Conservation (phyloP, 2,888 invertebrate species). For the Drosophila aldrichi region DNA sequence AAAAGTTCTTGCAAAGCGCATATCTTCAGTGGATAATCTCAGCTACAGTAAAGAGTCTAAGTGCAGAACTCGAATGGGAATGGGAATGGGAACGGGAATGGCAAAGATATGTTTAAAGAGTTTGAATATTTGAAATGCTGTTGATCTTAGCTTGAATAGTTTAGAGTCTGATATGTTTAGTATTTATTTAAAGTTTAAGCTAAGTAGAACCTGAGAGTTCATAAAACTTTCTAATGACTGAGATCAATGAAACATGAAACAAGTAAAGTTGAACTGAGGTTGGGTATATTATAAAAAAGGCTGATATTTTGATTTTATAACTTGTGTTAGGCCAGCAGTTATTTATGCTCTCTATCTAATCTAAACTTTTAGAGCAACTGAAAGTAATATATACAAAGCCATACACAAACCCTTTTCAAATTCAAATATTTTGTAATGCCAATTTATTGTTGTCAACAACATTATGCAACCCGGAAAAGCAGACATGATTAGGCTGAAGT, state of each 20-base stretch:
- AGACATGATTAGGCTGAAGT: not conserved
- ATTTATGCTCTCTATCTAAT: too few relatives aligned
- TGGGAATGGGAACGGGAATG: fast-evolving
- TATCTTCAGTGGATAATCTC: conserved; percentile 31
- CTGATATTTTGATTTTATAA: not conserved
- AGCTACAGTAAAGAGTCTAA: conserved; percentile 2
- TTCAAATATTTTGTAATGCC: too few relatives aligned
- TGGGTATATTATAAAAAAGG: not conserved
- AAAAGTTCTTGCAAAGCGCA: conserved; percentile 7
- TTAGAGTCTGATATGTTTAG: too few relatives aligned
- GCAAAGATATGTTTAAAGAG: not conserved
- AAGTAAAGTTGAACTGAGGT: too few relatives aligned
- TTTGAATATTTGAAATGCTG: not conserved
- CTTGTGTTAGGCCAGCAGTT: too few relatives aligned
- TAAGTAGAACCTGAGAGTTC: too few relatives aligned
- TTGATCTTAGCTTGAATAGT: not conserved
- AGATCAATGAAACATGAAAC: too few relatives aligned
- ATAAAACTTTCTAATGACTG: too few relatives aligned
- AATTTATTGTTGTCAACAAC: too few relatives aligned
- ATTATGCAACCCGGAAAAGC: not conserved
- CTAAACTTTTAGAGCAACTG: too few relatives aligned
- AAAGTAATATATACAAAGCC: not conserved
- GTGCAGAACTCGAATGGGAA: not conserved
- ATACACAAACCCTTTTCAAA: too few relatives aligned
- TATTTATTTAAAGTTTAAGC: too few relatives aligned